Evolutionary conservation across 2,888 invertebrate genomes (phyloP), one percentile per base, ranked within the genome.

Genomic region (Lasioglossum vierecki): DNA sequence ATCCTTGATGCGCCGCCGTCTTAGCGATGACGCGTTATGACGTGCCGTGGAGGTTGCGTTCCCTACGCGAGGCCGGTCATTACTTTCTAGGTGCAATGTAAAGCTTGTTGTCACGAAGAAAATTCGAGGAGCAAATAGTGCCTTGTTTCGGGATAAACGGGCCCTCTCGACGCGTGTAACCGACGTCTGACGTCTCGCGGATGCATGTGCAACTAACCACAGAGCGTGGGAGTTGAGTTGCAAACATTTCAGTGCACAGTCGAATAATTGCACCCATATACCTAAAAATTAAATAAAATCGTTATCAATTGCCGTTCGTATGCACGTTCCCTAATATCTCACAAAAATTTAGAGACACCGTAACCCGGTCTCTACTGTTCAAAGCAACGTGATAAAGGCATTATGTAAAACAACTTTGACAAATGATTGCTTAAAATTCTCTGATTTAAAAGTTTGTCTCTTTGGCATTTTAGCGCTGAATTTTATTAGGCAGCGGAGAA

Each of bases 21-120:
- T 89, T 88, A 79, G 76, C 84, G 90, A 91, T 92, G 92, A 91
- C 90, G 90, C 87, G 88, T 85, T 89, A 85, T 91, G 91, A 92
- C 88, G 79, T 84, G 83, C 83, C 83, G 78, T 76, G 83, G 76
- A 80, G 82, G 77, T 70, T 39, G n/a, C 22, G 73, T 71, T 79
- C 78, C 66, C 76, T 74, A 60, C 71, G 76, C 68, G 82, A 77
- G 66, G 35, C 41, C 74, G 82, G 82, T 89, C 87, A 89, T 88
- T 88, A 86, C 78, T 83, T 86, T 76, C 89, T 18, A 39, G 78
- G 57, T 39, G 76, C 11, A 9, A 39, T 39, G 83, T 83, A 72
- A 74, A 57, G 84, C 53, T 53, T 26, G 70, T 71, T 81, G 76
- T 63, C 26, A 70, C 30, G 35, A 63, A 30, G 82, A 46, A 81